Conservation (phyloP, 2,113 vertebrate genomes). For the Patagioenas fasciata region DNA sequence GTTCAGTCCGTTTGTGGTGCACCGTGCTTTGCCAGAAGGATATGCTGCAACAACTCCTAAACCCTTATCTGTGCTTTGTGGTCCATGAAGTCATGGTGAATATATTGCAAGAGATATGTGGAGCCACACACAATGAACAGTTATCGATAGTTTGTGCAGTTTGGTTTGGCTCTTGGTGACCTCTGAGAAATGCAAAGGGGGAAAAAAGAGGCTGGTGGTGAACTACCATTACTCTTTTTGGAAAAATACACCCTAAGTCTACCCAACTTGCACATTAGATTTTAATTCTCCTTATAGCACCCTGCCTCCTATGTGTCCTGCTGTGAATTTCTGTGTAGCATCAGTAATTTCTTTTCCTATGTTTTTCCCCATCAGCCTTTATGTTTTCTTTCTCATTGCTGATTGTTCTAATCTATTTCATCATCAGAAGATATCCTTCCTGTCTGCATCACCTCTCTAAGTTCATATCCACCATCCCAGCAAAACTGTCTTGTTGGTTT, state of each 20-base stretch:
- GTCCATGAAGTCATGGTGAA: not conserved
- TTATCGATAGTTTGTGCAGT: not conserved
- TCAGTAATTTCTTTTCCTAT: not conserved
- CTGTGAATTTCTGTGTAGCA: not conserved
- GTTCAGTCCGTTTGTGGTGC: accelerated
- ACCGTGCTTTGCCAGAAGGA: not conserved
- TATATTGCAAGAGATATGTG: slow-evolving; percentile 6
- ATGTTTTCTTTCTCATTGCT: not conserved
- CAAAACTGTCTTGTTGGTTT: not conserved
- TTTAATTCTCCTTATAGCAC: not conserved
- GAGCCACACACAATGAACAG: not conserved
- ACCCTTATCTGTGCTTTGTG: not conserved
- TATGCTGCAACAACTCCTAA: not conserved
- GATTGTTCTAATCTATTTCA: not conserved
- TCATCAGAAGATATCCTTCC: not conserved
- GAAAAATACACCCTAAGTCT: not conserved
- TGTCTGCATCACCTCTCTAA: not conserved
- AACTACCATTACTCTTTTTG: not conserved
- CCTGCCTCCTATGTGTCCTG: not conserved
- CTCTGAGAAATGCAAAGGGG: not conserved
- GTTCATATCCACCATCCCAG: not conserved
- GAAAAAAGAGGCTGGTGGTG: not conserved
- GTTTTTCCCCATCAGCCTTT: not conserved
- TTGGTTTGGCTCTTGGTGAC: not conserved
- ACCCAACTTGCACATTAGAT: not conserved